Evolutionary conservation across 1,140 invertebrate genomes (phyloP), one percentile per base, ranked within the genome.

Genomic region (Solenopsis invicta): DNA sequence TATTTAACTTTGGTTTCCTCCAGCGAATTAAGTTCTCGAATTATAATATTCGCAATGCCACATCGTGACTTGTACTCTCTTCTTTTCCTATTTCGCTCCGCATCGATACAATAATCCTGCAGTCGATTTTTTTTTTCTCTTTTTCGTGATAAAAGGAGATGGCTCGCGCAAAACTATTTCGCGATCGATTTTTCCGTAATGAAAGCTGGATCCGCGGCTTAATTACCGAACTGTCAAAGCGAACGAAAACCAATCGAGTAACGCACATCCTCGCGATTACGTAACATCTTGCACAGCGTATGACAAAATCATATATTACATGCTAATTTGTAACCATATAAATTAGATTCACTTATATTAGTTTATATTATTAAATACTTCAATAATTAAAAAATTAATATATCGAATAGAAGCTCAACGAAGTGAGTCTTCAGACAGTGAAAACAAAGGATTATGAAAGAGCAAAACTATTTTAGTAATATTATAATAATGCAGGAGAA

Each of bases 211-310:
- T 75, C n/a, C 10, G 37, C n/a, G 18, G 50, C 18, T 74, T 82
- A 61, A 82, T 74, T 59, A 72, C 2, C 5, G 24, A 82, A 82
- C 41, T 41, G n/a, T 75, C 69, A 75, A 62, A 84, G 24, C 54
- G 24, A 10, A 84, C 3, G 67, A 84, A 84, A 74, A 71, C 56
- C 54, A 34, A 74, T 84, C 52, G 37, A 4, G 13, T 18, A 13
- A 21, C 4, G 18, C 18, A 74, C 37, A 59, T 13, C 9, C 74
- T 24, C 24, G 13, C 72, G 18, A 81, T 71, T 82, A 74, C 52
- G 41, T 21, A 13, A 52, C 29, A 62, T 59, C 24, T 72, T 24
- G 18, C 71, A 34, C 21, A 75, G 34, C 5, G 2, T 45, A 48
- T 21, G 9, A 61, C 59, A 82, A 24, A 69, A 8, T 72, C 34